Conservation (phyloP, 1,140 invertebrate genomes). For the Acyrthosiphon pisum region DNA sequence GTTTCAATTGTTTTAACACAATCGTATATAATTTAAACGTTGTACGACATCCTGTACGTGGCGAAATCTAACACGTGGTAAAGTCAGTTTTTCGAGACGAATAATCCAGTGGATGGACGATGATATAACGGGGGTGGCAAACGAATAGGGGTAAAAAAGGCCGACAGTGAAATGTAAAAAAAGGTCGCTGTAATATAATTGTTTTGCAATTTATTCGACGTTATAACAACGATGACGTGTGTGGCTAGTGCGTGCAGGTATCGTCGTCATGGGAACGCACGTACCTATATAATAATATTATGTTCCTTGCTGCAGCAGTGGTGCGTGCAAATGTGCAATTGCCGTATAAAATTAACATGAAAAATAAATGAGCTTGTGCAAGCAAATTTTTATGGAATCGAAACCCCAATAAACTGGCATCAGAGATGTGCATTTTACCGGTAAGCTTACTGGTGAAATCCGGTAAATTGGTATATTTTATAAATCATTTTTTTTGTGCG, state of each 20-base stretch:
- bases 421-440: no score
- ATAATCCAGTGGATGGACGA: neutral
- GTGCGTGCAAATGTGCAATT: neutral
- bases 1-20: neutral
- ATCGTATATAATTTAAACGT: neutral
- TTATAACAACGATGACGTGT: neutral
- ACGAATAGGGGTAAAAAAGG: neutral
- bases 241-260: constrained; percentile 1
- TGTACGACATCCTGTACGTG: neutral
- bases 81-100: neutral
- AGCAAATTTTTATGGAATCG: neutral
- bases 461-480: no score
- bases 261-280: neutral
- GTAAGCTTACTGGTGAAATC: no score
- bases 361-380: neutral
- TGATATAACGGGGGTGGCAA: neutral
- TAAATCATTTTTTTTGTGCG: no score
- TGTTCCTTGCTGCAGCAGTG: neutral
- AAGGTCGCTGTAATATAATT: neutral
- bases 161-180: neutral
- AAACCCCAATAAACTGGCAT: neutral
- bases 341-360: neutral
- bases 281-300: neutral
- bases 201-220: neutral
- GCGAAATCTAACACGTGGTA: neutral